These are phyloP conservation scores for Epicauta chinensis DNA, from an alignment of 1,140 invertebrate genomes.

Conservation along the genomic window DNA sequence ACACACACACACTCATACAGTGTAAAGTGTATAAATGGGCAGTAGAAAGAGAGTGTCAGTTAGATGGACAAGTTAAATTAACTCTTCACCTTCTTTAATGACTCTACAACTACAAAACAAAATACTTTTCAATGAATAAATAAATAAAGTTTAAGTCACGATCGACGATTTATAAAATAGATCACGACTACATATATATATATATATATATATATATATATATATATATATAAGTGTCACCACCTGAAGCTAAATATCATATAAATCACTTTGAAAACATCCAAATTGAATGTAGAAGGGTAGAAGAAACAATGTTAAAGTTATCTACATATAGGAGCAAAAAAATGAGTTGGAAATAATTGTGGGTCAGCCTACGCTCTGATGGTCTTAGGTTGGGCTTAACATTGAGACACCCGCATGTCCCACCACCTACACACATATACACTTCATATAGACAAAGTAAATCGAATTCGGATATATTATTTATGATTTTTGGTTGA, in stretches of 20 bases:
- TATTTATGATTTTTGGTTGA: constrained; percentile 26
- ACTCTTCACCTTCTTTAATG: constrained; percentile 17
- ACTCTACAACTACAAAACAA: constrained; percentile 7
- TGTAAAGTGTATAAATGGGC: not conserved
- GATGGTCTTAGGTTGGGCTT: constrained; percentile 11
- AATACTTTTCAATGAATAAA: constrained; percentile 11
- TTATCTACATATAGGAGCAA: not conserved
- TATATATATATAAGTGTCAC: too few species aligned
- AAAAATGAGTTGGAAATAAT: constrained; percentile 4
- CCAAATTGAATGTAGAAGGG: too few species aligned
- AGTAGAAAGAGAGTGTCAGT: not conserved
- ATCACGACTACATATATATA: too few species aligned
- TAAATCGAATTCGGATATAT: constrained; percentile 34
- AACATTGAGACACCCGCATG: constrained; percentile 22
- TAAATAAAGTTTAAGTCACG: constrained; percentile 12
- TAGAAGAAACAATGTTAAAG: constrained; percentile 11
- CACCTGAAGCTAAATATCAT: too few species aligned
- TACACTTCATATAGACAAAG: not conserved
- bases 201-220: too few species aligned
- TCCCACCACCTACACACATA: constrained; percentile 18
- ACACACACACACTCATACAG: too few species aligned
- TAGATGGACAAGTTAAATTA: constrained; percentile 29
- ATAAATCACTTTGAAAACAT: too few species aligned
- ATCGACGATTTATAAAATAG: not conserved
- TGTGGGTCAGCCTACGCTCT: constrained; percentile 12